Conservation (phyloP, 2,113 vertebrate species). For the Bufo bufo region DNA sequence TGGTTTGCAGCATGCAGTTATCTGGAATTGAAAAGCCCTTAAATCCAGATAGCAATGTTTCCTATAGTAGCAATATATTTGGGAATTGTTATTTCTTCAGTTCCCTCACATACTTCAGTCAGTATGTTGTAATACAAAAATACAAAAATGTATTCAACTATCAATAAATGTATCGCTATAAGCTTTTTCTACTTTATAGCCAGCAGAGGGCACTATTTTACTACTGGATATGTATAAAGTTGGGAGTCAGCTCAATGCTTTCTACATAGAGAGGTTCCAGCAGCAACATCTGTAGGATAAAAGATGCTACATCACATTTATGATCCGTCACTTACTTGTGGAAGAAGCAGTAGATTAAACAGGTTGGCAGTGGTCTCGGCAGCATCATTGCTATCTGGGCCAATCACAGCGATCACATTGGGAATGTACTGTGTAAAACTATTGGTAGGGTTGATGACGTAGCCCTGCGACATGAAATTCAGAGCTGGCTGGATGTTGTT, state of each 20-base stretch:
- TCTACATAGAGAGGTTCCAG: background rate
- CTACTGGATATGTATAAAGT: background rate
- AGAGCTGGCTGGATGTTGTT: conserved; percentile 73
- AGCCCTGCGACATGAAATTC: conserved; percentile 67
- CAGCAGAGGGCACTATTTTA: background rate
- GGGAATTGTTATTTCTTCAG: too few species aligned
- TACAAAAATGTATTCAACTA: too few species aligned
- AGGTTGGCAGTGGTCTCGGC: conserved; percentile 69
- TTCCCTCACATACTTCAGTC: too few species aligned
- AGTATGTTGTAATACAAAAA: too few species aligned
- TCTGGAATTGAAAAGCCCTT: too few species aligned
- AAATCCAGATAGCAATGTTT: too few species aligned
- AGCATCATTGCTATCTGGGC: conserved; percentile 79
- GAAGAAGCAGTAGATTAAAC: conserved; percentile 75
- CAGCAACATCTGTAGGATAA: conserved; percentile 12
- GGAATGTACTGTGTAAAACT: conserved; percentile 47
- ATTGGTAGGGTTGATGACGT: conserved; percentile 30
- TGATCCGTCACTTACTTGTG: conserved; percentile 70
- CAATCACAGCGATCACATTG: conserved; percentile 73
- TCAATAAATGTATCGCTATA: too few species aligned
- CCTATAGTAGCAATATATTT: too few species aligned
- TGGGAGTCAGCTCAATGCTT: background rate
- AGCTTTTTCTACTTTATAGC: background rate
- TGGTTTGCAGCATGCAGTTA: too few species aligned
- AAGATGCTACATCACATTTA: background rate